Percentiles rank a stretch among this genome's conserved stretches.
Evolutionary conservation across 2,113 vertebrate species (phyloP).

Genomic region (Vireo altiloquus): DNA sequence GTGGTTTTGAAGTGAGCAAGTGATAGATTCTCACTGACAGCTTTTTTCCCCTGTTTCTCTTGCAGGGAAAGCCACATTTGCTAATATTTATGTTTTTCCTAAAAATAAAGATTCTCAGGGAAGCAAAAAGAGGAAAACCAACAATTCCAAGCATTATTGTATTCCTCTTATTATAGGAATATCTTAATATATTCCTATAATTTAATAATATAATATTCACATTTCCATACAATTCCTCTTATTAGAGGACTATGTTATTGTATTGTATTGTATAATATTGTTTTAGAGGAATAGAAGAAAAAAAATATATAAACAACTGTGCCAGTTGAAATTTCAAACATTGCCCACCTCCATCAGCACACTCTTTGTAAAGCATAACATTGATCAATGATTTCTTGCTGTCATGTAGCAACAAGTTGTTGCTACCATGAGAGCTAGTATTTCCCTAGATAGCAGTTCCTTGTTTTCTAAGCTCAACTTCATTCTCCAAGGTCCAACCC

Average conservation of each 20-base stretch:
- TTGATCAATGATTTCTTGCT: not conserved
- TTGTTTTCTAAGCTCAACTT: not conserved
- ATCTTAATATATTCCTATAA: not conserved
- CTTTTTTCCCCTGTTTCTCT: not conserved
- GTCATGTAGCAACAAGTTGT: rapidly evolving
- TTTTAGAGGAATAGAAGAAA: not conserved
- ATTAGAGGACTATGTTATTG: not conserved
- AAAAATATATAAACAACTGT: not conserved
- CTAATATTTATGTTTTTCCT: not conserved
- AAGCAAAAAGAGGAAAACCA: not conserved
- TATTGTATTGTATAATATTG: not conserved
- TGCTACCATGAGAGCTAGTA: not conserved
- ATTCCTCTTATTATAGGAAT: not conserved
- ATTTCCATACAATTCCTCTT: not conserved
- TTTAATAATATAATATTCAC: not conserved
- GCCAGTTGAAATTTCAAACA: not conserved
- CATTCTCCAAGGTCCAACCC: not conserved
- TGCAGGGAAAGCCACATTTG: not conserved
- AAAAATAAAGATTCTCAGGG: not conserved
- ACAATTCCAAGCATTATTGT: not conserved
- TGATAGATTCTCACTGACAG: not conserved
- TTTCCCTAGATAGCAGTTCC: not conserved
- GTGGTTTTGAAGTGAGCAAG: not conserved
- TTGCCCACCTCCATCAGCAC: not conserved
- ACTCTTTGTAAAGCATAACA: not conserved